Conservation (phyloP, 2,797 vertebrate genomes). For the Mareca penelope region DNA sequence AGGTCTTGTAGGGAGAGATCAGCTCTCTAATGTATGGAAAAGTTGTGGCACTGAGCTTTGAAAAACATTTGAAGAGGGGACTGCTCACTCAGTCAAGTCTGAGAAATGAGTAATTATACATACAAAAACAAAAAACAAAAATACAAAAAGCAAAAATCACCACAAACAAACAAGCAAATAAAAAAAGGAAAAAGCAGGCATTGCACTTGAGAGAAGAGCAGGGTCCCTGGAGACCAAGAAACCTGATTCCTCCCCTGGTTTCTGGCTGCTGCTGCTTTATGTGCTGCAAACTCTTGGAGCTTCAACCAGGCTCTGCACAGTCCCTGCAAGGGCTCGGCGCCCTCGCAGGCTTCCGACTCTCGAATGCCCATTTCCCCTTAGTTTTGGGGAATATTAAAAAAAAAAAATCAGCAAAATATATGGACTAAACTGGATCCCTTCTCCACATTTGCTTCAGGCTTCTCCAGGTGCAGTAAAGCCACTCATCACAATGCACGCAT, state of each 20-base stretch:
- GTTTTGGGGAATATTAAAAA: rapidly evolving
- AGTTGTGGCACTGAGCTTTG: not conserved
- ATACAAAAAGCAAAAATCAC: not conserved
- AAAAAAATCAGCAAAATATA: not conserved
- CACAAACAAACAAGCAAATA: no score
- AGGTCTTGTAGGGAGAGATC: not conserved
- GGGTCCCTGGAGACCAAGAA: not conserved
- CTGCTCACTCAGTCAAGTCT: not conserved
- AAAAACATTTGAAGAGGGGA: not conserved
- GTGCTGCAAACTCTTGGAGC: not conserved
- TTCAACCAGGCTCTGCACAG: not conserved
- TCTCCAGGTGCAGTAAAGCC: not conserved
- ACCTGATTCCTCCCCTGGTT: rapidly evolving
- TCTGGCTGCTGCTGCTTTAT: not conserved
- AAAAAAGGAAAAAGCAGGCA: not conserved
- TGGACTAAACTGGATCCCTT: not conserved
- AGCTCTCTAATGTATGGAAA: not conserved
- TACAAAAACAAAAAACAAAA: not conserved
- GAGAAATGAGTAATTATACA: not conserved
- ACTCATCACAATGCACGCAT: rapidly evolving
- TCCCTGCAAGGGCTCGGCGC: not conserved
- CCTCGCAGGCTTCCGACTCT: not conserved
- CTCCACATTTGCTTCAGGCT: not conserved
- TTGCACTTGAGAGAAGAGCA: not conserved
- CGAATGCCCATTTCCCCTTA: not conserved